Base-by-base conservation (phyloP, 2,888 invertebrate genomes). In the Cabera pusaria region DNA sequence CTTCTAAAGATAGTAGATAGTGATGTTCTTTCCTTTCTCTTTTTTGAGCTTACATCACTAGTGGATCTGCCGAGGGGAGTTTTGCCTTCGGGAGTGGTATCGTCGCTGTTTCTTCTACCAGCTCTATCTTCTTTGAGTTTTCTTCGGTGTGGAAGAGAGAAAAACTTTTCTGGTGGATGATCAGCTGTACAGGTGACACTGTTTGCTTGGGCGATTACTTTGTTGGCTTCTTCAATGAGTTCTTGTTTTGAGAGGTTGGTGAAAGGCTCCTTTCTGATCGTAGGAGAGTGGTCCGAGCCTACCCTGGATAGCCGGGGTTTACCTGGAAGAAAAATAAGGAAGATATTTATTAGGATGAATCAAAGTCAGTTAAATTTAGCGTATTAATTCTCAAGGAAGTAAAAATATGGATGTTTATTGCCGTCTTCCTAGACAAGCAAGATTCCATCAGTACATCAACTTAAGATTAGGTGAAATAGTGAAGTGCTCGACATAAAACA, bases 141-240 rank as follows among this genome's bases (percentile, higher is more conserved):
- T 69, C 83, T 91, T 57, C 92, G 91, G 61, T 90, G 92, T 27
- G 92, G 94, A 60, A 93, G 83, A 5, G 93, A 94, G 80, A 91
- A 92, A 65, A 93, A 94, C 59, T 93, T 92, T 27, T 91, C 91
- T n/a, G 91, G 90, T 5, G 86, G 82, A 56, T 87, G 75, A 43
- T 90, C 91, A 6, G 91, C 90, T 21, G 90, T 91, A 70, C 95
- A 95, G 38, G 92, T 92, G 48, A 95, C 90, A 63, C 92, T 92
- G 53, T 93, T 92, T 0, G 93, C 95, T 73, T 95, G 94, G 10
- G 93, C 91, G 29, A 95, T 82, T 16, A 95, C 94, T 63, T 91
- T 90, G 46, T 94, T 94, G 14, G 94, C 94, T 86, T 96, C 96
- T 64, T 93, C 91, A 26, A 93, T 93, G 26, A 95, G 90, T 67